Base-by-base conservation (phyloP, 1,140 invertebrate genomes). In the Apis mellifera region DNA sequence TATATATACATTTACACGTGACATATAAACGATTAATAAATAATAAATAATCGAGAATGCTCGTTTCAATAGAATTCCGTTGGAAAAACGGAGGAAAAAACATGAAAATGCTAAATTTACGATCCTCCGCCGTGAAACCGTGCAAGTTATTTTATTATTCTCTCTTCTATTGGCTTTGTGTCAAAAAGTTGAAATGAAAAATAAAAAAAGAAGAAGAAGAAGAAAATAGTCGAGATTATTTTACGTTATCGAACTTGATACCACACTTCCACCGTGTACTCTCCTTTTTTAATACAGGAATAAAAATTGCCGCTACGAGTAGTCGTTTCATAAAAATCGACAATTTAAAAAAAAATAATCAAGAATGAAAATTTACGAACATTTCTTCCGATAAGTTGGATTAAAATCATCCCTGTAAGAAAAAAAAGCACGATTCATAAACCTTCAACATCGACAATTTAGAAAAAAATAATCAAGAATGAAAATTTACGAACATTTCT, bases 111-210 rank as follows among this genome's bases (percentile, higher is more conserved):
- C 19, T 42, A 69, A 50, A 52, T 69, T 23, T 17, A 23, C 13
- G 66, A 52, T 69, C 13, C 15, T 11, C 48, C 48, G 2, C 17
- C n/a, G 66, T 68, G 66, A 21, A n/a, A 69, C 48, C n/a, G 50
- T 69, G 1, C 42, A 17, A 52, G 48, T 69, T 69, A 69, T 23
- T 69, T 69, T 52, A 50, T 72, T 72, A 72, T 72, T 9, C 54
- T 9, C 54, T 26, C 23, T 26, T 57, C 19, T 5, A 72, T 21
- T 55, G 54, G 52, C 23, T 55, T 72, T 72, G 23, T 72, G 42
- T 57, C 17, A 19, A 26, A 9, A 26, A 72, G 19, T 55, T 72
- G 52, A 7, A 26, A n/a, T 57, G n/a, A 52, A 55, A 72, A 26
- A 42, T 42, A 42, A 42, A 42, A 42, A 42, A 42, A 42, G 32